Evolutionary conservation across 2,888 invertebrate species (phyloP).

Genomic region (Zaprionus lineosus): DNA sequence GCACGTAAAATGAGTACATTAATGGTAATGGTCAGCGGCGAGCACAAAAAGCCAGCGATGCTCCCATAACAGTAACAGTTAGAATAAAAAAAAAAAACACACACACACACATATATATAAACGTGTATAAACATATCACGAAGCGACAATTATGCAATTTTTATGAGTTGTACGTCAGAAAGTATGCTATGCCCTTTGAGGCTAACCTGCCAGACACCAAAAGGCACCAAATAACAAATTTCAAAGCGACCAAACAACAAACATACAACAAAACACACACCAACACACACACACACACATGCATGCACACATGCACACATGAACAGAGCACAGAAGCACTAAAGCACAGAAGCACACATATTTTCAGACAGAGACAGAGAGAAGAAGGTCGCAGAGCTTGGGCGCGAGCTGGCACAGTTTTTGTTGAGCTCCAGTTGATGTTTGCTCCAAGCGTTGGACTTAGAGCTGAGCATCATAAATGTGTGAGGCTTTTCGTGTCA

Average conservation of each 20-base stretch:
- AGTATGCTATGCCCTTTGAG: slow-evolving; percentile 55
- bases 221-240: slow-evolving; percentile 28
- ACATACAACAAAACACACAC: no score
- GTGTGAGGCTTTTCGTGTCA: slow-evolving; percentile 6
- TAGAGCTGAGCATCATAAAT: slow-evolving; percentile 38
- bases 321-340: no score
- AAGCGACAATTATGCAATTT: slow-evolving; percentile 68
- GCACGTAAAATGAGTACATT: slow-evolving; percentile 54
- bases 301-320: slow-evolving; percentile 2
- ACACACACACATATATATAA: slow-evolving; percentile 1
- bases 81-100: not conserved
- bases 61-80: slow-evolving; percentile 14
- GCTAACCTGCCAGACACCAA: slow-evolving; percentile 31
- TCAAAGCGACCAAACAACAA: slow-evolving; percentile 19
- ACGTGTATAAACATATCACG: no score
- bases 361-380: slow-evolving; percentile 9
- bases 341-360: no score
- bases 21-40: slow-evolving; percentile 46
- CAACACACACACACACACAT: slow-evolving; percentile 2
- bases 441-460: slow-evolving; percentile 13
- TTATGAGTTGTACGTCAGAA: slow-evolving; percentile 59
- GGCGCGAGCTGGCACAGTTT: slow-evolving; percentile 17
- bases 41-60: not conserved
- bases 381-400: slow-evolving; percentile 37
- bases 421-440: slow-evolving; percentile 3